Conservation (phyloP, 1,140 invertebrate species). For the Adelges cooleyi region DNA sequence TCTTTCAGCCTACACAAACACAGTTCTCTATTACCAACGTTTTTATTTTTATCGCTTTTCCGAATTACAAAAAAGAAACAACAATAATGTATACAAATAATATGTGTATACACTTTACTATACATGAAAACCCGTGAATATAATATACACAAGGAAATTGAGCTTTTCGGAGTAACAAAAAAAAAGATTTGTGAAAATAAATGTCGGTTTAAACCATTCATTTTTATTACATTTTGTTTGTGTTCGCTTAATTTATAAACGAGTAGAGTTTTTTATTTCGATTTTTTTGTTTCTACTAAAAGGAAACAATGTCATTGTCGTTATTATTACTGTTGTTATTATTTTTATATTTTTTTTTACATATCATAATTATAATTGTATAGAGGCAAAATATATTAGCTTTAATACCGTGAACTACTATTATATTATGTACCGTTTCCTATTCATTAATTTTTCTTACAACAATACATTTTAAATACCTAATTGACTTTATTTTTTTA, state of each 20-base stretch:
- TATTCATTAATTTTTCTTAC: too few species aligned
- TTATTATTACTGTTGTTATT: too few species aligned
- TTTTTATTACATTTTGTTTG: constrained; percentile 24
- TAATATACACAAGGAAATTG: constrained; percentile 10
- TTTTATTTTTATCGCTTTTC: constrained; percentile 28
- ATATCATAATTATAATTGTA: too few species aligned
- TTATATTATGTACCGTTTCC: too few species aligned
- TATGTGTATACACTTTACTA: not conserved
- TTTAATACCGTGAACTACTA: too few species aligned
- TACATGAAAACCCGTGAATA: too few species aligned
- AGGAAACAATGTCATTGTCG: not conserved
- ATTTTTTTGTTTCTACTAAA: not conserved
- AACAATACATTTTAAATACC: too few species aligned
- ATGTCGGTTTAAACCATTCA: constrained; percentile 17
- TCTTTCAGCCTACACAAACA: not conserved
- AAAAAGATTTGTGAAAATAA: constrained; percentile 24
- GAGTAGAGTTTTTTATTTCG: not conserved
- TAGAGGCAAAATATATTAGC: too few species aligned
- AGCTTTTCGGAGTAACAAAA: constrained; percentile 15
- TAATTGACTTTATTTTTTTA: too few species aligned
- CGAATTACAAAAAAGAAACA: constrained; percentile 15
- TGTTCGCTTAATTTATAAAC: constrained; percentile 27
- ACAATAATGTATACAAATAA: not conserved
- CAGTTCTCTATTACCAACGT: constrained; percentile 27
- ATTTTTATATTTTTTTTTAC: too few species aligned